Evolutionary conservation across 2,888 invertebrate species (phyloP), one percentile per base, ranked within the genome.

Genomic region (Drosophila histrio): DNA sequence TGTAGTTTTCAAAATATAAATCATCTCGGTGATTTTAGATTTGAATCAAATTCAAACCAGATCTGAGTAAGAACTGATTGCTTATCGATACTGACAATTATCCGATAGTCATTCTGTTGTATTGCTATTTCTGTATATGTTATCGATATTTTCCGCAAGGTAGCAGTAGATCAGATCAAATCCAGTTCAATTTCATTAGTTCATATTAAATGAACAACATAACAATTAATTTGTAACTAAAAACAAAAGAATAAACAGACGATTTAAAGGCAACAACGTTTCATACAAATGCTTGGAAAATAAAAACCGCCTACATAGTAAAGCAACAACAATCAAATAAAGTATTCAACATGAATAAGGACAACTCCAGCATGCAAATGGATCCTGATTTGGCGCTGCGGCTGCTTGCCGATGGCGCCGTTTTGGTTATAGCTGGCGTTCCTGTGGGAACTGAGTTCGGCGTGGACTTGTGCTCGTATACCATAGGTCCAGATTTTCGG

Each of bases 371-470:
- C 28, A 89, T 91, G 90, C 93, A 94, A 87, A 95, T 97, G 93
- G 94, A 96, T 89, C 96, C 95, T 77, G 94, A 95, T 53, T 93
- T 95, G 49, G 98, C 98, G 0, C 94, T 94, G 86, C 93, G 93
- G 65, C 93, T 98, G 38, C 94, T 97, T 32, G 92, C 94, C 1
- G 95, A 97, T 91, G 98, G 98, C 34, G 98, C 95, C 0, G 95
- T 95, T 2, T 93, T 98, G 54, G 93, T 98, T 41, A 94, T 98
- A 64, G 93, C 98, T 2, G 95, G 97, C 65, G 96, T 98, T 32
- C 99, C 99, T 0, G 92, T 93, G 73, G 97, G 97, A 58, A 97
- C 98, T 0, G 98, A 99, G 92, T 97, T 99, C 92, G 99, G 99
- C n/a, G 89, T 91, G 19, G 99, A 99, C 91, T 93, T 96, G 90